Evolutionary conservation across 2,888 invertebrate genomes (phyloP).

Genomic region (Phaonia tiefii): DNA sequence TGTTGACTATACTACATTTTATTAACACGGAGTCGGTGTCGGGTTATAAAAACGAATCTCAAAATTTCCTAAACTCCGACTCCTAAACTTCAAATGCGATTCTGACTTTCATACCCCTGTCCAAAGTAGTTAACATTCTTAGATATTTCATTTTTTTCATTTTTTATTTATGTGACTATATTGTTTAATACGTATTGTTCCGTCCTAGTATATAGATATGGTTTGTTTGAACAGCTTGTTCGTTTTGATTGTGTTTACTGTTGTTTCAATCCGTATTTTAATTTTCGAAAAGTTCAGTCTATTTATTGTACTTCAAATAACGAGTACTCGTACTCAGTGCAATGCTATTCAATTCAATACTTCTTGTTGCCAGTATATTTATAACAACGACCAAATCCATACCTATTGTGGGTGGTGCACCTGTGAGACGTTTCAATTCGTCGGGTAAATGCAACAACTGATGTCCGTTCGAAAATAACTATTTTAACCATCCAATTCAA

Average conservation of each 20-base stretch:
- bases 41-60: too few species aligned
- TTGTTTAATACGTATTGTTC: too few species aligned
- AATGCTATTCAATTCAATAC: conserved; percentile 47
- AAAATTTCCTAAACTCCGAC: too few species aligned
- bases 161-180: too few species aligned
- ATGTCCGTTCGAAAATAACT: background rate
- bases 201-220: background rate
- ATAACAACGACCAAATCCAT: conserved; percentile 63
- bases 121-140: too few species aligned
- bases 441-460: conserved; percentile 66
- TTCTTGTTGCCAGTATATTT: conserved; percentile 61
- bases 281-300: conserved; percentile 40
- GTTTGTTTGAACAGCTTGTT: conserved; percentile 56
- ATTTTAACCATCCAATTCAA: conserved; percentile 25
- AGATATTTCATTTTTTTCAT: too few species aligned
- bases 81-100: too few species aligned
- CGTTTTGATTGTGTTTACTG: conserved; percentile 20
- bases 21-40: too few species aligned
- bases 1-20: too few species aligned
- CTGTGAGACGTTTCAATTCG: conserved; percentile 68
- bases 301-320: conserved; percentile 2
- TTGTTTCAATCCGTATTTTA: background rate
- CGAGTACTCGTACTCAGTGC: conserved; percentile 7
- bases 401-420: conserved; percentile 76
- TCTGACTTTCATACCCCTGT: too few species aligned